Evolutionary conservation across 2,797 vertebrate genomes (phyloP), one percentile per base, ranked within the genome.

Genomic region (Austrolebias charrua): DNA sequence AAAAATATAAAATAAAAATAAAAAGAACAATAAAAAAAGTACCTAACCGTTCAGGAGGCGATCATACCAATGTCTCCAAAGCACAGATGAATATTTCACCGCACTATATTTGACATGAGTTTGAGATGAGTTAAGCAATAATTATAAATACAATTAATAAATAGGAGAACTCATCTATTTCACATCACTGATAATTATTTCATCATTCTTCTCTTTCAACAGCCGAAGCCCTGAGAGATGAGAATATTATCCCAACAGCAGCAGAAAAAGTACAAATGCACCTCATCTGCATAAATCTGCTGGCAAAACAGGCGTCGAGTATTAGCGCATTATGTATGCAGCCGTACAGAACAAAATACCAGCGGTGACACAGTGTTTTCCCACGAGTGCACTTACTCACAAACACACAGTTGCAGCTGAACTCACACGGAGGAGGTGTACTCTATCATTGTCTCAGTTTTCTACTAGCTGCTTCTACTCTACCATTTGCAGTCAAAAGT

Each of bases 211-310:
- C 46, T 63, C 53, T 49, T 65, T 66, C 43, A 61, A 18, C n/a
- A 16, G 40, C 1, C 2, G 0, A 45, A 58, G 62, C 66, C 29
- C 58, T 19, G 10, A 75, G 52, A 55, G 60, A 20, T 70, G 46
- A 45, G 47, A 66, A 38, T 45, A 73, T 78, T 74, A 85, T 81
- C 74, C 66, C 76, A 71, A 88, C 73, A 78, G 57, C 42, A 58
- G 48, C 73, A 82, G 70, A 75, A 80, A 38, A 75, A 59, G 58
- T 60, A 57, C 65, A 53, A 50, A 65, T 69, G 60, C 59, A 20
- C 47, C 67, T 71, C 59, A 64, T 83, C 52, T 80, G 75, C 81
- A 87, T 76, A 60, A 0, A 78, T 79, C 65, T 69, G 24, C 58
- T 59, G 47, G 54, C 18, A 79, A 78, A 81, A 73, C 63, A 77